phyloP scores from a whole-genome alignment of 2,888 invertebrate species.

The Orthonevra nobilis region DNA sequence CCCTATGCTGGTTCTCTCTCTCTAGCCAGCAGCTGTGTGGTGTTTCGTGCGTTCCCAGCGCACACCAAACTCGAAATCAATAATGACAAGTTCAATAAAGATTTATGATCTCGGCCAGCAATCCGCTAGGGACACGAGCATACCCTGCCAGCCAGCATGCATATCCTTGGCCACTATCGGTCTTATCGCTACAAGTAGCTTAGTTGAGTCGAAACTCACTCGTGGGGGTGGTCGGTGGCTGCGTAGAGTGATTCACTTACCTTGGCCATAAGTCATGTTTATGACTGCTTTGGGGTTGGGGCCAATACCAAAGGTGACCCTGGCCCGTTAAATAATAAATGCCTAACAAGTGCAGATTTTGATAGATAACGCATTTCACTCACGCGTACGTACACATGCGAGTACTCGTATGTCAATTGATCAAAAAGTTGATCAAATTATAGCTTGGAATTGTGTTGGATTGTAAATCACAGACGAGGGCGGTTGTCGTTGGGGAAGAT shows the following conservation, averaged over 20 bases:
- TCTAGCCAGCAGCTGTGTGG: conserved; percentile 43
- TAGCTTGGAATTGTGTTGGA: not conserved
- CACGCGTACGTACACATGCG: conserved; percentile 25
- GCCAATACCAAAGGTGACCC: conserved; percentile 28
- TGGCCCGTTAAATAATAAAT: conserved; percentile 70
- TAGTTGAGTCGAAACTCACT: conserved; percentile 22
- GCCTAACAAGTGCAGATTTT: conserved; percentile 72
- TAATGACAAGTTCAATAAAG: conserved; percentile 79
- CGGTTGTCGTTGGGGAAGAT: not conserved
- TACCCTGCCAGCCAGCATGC: conserved; percentile 1
- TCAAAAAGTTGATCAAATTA: conserved; percentile 60
- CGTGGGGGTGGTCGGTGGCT: not conserved
- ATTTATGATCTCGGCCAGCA: conserved; percentile 76
- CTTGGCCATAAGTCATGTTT: conserved; percentile 69
- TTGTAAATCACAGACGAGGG: not conserved
- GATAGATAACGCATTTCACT: conserved; percentile 71
- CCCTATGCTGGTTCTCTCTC: no score
- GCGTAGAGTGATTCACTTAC: conserved; percentile 55
- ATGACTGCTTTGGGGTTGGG: conserved; percentile 42
- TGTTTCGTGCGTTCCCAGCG: conserved; percentile 64
- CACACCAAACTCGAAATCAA: conserved; percentile 76
- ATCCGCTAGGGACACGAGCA: conserved; percentile 66
- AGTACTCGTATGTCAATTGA: conserved; percentile 71
- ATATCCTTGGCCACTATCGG: conserved; percentile 11
- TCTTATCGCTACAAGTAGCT: conserved; percentile 57